phyloP scores from a whole-genome alignment of 2,113 vertebrate species.

The Nesoenas mayeri region DNA sequence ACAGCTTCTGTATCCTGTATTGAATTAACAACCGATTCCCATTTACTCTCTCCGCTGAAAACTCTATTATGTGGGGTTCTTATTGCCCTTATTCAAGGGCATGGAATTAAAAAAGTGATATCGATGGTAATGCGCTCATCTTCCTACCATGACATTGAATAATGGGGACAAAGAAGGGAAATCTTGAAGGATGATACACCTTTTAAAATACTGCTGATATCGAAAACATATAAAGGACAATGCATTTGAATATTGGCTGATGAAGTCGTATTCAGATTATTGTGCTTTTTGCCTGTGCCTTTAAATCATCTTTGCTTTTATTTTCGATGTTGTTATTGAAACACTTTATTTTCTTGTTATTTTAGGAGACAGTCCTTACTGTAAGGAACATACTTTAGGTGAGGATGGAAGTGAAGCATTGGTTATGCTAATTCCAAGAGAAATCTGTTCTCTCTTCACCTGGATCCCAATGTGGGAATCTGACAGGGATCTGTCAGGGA shows the following conservation, averaged over 20 bases:
- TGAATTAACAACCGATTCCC: constrained; percentile 36
- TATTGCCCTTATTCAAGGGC: constrained; percentile 72
- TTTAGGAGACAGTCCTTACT: not conserved
- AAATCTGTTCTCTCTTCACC: not conserved
- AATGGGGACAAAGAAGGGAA: constrained; percentile 68
- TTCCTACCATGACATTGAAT: constrained; percentile 62
- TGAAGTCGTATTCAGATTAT: not conserved
- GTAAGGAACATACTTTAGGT: not conserved
- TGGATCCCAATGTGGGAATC: not conserved
- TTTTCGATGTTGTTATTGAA: not conserved
- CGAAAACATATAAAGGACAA: constrained; percentile 4
- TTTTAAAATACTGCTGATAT: constrained; percentile 67
- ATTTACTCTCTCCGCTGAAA: constrained; percentile 7
- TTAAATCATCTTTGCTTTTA: not conserved
- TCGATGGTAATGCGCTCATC: constrained; percentile 57
- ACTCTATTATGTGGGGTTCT: constrained; percentile 34
- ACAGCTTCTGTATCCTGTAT: constrained; percentile 52
- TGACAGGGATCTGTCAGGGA: not conserved
- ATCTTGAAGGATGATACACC: constrained; percentile 59
- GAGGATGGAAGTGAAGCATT: not conserved
- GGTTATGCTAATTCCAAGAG: not conserved
- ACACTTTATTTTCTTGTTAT: not conserved
- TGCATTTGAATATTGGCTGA: not conserved
- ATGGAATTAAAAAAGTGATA: constrained; percentile 73
- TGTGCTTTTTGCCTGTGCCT: not conserved